Base-by-base conservation (phyloP, 23 tunicate genomes). In the Halocynthia roretzi region DNA sequence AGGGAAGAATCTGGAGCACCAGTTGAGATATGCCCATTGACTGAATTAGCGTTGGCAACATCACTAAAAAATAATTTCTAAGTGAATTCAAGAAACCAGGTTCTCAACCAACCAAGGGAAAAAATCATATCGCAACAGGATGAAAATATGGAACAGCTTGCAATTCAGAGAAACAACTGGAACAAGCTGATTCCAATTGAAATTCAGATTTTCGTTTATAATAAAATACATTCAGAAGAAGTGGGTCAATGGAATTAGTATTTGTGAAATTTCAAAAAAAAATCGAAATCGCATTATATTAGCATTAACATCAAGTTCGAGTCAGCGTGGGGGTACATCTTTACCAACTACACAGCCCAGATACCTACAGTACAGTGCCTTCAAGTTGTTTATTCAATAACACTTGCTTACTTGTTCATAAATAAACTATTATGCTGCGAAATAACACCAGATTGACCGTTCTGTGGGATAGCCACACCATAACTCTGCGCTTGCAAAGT, bases 361-460 rank as follows among this genome's bases (percentile, higher is more conserved):
- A 19, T 67, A 2, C 19, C 71, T 67, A 48, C 17, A 58, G 64
- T 58, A n/a, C n/a, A 4, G 23, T 40, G 31, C 19, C 12, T 48
- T 48, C 12, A 67, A 40, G 31, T 21, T 21, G 20, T 21, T 21
- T 14, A 19, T 11, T 12, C 22, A 17, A 17, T 67, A 17, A 67
- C 19, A 19, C 20, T 17, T 18, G 17, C 80, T 71, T 69, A 87
- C 93, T 82, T 82, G 18, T 84, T 75, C 60, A 75, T 61, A 71
- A 83, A 87, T 20, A 82, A 17, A 68, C 93, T 77, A 31, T 60
- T 82, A 53, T 82, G 85, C 31, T 76, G 65, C 18, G 71, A 75
- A 18, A 80, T 52, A 14, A 80, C n/a, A 6, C 56, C 70, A 0
- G 78, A 19, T 10, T 58, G 70, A 10, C 44, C 60, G 22, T 44